A percentile compares a stretch with the other conserved stretches of the same genome.
phyloP scores from a whole-genome alignment of 2,797 vertebrate species.

The Sebastes variabilis region DNA sequence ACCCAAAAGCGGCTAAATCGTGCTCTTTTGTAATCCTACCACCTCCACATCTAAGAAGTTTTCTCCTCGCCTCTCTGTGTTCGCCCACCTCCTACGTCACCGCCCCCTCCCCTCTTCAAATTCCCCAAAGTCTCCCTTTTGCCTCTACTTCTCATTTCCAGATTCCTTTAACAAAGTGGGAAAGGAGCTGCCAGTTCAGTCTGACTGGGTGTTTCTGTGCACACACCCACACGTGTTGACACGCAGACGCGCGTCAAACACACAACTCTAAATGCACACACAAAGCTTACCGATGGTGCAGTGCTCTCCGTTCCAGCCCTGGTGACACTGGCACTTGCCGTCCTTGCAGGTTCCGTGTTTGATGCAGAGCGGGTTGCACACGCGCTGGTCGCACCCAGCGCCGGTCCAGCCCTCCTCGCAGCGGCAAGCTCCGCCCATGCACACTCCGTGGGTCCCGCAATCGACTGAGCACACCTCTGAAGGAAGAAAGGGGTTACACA shows the following conservation, averaged over 20 bases:
- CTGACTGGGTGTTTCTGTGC: constrained; percentile 59
- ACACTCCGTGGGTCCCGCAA: constrained; percentile 98
- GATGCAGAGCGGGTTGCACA: constrained; percentile 97
- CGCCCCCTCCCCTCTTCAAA: constrained; percentile 14
- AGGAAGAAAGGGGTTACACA: constrained; percentile 22
- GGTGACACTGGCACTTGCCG: constrained; percentile 99
- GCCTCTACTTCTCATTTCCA: constrained; percentile 45
- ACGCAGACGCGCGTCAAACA: constrained; percentile 43
- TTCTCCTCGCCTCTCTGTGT: constrained; percentile 40
- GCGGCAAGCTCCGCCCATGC: constrained; percentile 95
- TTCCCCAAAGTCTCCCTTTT: constrained; percentile 27
- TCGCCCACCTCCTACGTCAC: constrained; percentile 55
- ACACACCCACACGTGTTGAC: constrained; percentile 52
- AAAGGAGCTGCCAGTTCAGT: constrained; percentile 60
- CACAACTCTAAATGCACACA: constrained; percentile 20
- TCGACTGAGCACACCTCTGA: constrained; percentile 98
- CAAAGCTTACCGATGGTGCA: constrained; percentile 96
- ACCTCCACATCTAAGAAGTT: constrained; percentile 51
- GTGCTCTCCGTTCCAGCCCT: constrained; percentile 99
- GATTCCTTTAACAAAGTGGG: constrained; percentile 61
- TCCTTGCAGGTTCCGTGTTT: constrained; percentile 99
- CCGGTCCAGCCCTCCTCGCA: constrained; percentile 99
- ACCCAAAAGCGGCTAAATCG: constrained; percentile 65
- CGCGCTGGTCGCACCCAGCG: constrained; percentile 94
- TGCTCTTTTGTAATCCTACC: constrained; percentile 67